Base-by-base conservation (phyloP, 2,113 vertebrate genomes). In the Crotalus viridis region DNA sequence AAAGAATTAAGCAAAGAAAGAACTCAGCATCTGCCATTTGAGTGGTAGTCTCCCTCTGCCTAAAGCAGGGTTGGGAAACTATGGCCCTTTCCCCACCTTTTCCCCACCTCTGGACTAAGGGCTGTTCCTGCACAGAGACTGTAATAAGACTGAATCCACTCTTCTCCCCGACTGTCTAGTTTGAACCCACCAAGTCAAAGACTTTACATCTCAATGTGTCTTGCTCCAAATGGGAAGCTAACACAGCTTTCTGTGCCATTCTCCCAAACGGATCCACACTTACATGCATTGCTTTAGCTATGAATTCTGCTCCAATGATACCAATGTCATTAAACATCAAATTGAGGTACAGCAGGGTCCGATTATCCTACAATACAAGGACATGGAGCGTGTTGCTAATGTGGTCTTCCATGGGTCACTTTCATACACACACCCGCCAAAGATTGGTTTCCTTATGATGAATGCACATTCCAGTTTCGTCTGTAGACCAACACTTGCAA, bases 321-420 rank as follows among this genome's bases (percentile, higher is more conserved):
- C 97, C 97, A 93, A 99, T 98, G 91, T 98, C 94, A 81, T 99
- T 99, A 94, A 98, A 98, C 97, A 97, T 98, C 74, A 99, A 97
- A 95, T 99, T 98, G 95, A 99, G 97, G 94, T 97, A 97, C n/a
- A 0, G 39, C 91, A 99, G 96, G 55, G 91, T 74, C 13, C 55
- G 95, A 19, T 97, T 97, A 86, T 96, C 97, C 99, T 98, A 85
- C 22, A 95, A 95, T 13, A 95, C 61, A 51, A 22, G 96, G 85
- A 95, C 1, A 94, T 74, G 22, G 28, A 21, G 22, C 2, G 3
- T 17, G 15, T 87, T 26, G 54, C 21, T 86, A 89, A 59, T 24
- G 46, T 33, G 39, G 59, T n/a, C 56, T 51, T 15, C 55, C 56
- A 33, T 33, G 26, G n/a, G 3, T 10, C 86, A 9, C 48, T 69